Conservation (phyloP, 2,797 vertebrate species). For the Ptychobarbus kaznakovi region DNA sequence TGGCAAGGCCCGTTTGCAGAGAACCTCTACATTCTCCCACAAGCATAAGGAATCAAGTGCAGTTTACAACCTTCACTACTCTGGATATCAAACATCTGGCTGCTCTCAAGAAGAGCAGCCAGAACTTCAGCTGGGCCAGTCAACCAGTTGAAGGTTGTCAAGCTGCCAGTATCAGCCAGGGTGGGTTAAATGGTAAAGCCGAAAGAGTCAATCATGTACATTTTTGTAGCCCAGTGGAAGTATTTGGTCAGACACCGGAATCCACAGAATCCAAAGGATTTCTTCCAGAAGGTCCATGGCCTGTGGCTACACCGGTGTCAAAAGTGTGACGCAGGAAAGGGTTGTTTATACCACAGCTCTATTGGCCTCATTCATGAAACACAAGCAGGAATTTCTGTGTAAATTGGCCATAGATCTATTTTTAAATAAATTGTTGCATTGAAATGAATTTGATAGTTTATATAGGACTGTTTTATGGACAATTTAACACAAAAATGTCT, state of each 20-base stretch:
- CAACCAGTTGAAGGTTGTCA: conserved; percentile 68
- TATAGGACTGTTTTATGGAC: conserved; percentile 4
- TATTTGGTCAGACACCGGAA: conserved; percentile 16
- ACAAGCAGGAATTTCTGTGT: not conserved
- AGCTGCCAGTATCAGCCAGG: conserved; percentile 57
- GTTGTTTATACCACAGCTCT: too few relatives aligned
- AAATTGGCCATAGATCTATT: not conserved
- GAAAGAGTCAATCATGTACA: conserved; percentile 29
- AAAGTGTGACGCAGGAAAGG: conserved; percentile 25
- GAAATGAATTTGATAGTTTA: conserved; percentile 1
- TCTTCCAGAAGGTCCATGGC: conserved; percentile 78
- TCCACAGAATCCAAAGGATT: conserved; percentile 59
- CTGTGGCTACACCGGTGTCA: conserved; percentile 72
- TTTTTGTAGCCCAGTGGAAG: conserved; percentile 35
- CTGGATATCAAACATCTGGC: conserved; percentile 80
- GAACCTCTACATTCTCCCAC: conserved; percentile 90
- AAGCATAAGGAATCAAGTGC: conserved; percentile 94
- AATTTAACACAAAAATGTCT: conserved; percentile 11
- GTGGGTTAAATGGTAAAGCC: not conserved
- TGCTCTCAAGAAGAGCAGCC: conserved; percentile 77
- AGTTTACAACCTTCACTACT: conserved; percentile 93
- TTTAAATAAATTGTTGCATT: conserved; percentile 7
- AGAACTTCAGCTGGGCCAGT: conserved; percentile 85
- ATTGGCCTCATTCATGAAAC: too few relatives aligned
- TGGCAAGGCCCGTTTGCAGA: conserved; percentile 69